phyloP scores from a whole-genome alignment of 2,888 invertebrate species.

The Drosophila anomelani region DNA sequence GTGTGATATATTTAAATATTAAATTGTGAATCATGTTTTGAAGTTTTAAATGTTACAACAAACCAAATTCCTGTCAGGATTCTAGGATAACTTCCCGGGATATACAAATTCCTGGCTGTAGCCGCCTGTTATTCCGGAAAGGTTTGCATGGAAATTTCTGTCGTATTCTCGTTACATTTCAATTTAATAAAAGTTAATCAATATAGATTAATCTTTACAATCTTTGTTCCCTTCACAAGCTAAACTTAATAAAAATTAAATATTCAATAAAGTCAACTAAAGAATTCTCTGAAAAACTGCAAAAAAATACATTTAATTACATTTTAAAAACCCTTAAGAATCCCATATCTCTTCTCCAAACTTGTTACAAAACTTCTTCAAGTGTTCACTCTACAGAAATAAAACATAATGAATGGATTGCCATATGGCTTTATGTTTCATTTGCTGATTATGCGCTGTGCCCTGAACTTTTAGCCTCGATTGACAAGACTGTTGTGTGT shows the following conservation, averaged over 20 bases:
- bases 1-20: no score
- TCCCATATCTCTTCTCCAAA: neutral
- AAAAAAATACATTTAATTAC: neutral
- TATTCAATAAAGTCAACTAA: neutral
- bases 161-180: no score
- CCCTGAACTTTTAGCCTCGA: conserved; percentile 24
- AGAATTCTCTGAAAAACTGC: neutral
- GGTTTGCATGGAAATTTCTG: no score
- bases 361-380: neutral
- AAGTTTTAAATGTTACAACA: no score
- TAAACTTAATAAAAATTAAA: neutral
- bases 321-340: neutral
- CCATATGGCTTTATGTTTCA: conserved; percentile 28
- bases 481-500: conserved; percentile 42
- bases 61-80: no score
- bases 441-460: conserved; percentile 35
- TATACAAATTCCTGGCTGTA: no score
- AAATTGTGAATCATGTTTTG: no score
- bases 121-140: no score
- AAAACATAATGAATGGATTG: conserved; percentile 1
- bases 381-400: conserved; percentile 1
- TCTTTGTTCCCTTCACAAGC: no score
- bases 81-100: no score
- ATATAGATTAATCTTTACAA: no score
- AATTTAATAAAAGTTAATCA: no score